Base-by-base conservation (phyloP, 2,797 vertebrate genomes). In the Lithobates sylvaticus region DNA sequence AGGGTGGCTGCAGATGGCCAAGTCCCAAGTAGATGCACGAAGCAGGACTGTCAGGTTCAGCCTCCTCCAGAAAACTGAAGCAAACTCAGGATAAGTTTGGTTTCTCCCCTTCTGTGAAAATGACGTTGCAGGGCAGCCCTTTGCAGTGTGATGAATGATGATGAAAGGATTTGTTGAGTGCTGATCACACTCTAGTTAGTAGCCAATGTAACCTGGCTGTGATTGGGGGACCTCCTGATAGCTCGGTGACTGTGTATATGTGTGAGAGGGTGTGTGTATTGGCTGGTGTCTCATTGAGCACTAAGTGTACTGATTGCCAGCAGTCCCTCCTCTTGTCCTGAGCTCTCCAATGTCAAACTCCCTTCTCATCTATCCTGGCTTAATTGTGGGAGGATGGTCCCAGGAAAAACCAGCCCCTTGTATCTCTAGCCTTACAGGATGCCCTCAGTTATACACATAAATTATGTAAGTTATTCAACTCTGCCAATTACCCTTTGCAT, bases 371-470 rank as follows among this genome's bases (percentile, higher is more conserved):
- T 90, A 92, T 92, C 92, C 93, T 93, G 93, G 92, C 91, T 89
- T 93, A 93, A 95, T 94, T 94, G 84, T 94, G 94, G 85, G 84
- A 84, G 88, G 88, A 86, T 80, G 84, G 81, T 44, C 76, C 70
- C 61, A 70, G 90, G 91, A 93, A 95, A 94, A 95, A 94, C 94
- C 95, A 94, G 91, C 91, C 85, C 91, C 88, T 91, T 92, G 89
- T 18, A 75, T 83, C 50, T 77, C 78, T 10, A 39, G 88, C 92
- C 90, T 92, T 74, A 91, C 91, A 92, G 92, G 91, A 84, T 85
- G 88, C 85, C 84, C 91, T 93, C 68, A 72, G 76, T 72, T 36
- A 23, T 39, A 78, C 67, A 50, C 65, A 78, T 54, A 65, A 76
- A 64, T 78, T 73, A 87, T 73, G 69, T 7, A 75, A 74, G 78